A percentile compares a stretch with the other conserved stretches of the same genome.
Conservation (phyloP, 2,113 vertebrate species). For the Hiodon tergisus region DNA sequence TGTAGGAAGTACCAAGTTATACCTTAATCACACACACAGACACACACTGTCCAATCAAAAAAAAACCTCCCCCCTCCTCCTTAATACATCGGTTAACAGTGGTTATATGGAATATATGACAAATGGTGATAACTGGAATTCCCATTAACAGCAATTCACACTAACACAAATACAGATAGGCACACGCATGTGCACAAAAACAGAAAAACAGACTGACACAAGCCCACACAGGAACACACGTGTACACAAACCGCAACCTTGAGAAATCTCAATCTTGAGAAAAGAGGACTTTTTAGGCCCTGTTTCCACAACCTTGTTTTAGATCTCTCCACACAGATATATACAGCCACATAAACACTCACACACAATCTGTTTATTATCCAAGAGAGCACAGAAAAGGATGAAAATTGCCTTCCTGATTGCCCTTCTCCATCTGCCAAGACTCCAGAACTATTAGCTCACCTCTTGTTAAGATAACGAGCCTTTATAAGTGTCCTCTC, state of each 20-base stretch:
- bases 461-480: conserved; percentile 48
- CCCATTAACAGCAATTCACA: background rate
- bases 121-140: no score
- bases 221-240: background rate
- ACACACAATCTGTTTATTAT: conserved; percentile 48
- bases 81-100: no score
- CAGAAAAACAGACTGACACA: background rate
- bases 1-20: no score
- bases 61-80: no score
- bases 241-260: no score
- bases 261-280: no score
- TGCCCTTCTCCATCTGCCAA: conserved; percentile 39
- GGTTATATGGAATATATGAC: no score
- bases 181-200: background rate
- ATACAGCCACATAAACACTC: background rate
- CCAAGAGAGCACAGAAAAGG: conserved; percentile 31
- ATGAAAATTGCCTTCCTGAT: conserved; percentile 44
- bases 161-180: background rate
- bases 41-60: background rate
- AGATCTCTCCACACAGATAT: no score
- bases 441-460: conserved; percentile 42
- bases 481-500: conserved; percentile 41
- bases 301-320: no score
- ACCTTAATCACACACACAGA: background rate
- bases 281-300: background rate